Conservation (phyloP, 2,797 vertebrate genomes). For the Hippocampus kuda region DNA sequence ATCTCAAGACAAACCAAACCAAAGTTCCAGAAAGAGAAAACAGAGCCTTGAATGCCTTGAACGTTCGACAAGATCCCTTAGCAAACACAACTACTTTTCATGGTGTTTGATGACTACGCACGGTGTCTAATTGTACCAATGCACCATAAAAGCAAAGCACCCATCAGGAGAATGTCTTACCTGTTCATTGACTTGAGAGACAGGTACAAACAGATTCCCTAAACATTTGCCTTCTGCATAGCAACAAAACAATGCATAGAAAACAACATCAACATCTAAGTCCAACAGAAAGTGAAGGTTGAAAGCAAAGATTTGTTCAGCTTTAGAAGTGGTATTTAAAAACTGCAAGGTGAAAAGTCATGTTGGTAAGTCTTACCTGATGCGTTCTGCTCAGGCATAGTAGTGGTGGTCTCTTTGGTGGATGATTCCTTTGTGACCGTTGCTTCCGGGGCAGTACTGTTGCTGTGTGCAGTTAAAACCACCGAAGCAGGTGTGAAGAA, state of each 20-base stretch:
- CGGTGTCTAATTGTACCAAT: background rate
- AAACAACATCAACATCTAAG: too few species aligned
- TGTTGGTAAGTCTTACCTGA: conserved; percentile 72
- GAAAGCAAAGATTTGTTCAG: background rate
- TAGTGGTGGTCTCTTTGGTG: conserved; percentile 61
- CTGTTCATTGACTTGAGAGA: background rate
- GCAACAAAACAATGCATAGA: too few species aligned
- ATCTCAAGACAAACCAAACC: background rate
- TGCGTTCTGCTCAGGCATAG: conserved; percentile 55
- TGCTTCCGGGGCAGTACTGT: conserved; percentile 37
- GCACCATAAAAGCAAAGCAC: background rate
- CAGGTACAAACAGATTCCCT: too few species aligned
- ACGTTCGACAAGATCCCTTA: background rate
- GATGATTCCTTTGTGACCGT: conserved; percentile 42
- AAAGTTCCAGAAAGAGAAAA: background rate
- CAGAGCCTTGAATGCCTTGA: background rate
- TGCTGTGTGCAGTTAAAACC: conserved; percentile 33
- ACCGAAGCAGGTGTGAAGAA: conserved; percentile 59
- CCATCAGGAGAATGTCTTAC: background rate
- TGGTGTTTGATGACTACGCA: background rate
- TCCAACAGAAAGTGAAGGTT: too few species aligned
- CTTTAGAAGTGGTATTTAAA: background rate
- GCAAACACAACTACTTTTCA: background rate
- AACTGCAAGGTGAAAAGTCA: background rate
- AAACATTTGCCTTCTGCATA: too few species aligned